A percentile compares a stretch with the other conserved stretches of the same genome.
Evolutionary conservation across 2,888 invertebrate species (phyloP).

Genomic region (Drosophila meridionalis): DNA sequence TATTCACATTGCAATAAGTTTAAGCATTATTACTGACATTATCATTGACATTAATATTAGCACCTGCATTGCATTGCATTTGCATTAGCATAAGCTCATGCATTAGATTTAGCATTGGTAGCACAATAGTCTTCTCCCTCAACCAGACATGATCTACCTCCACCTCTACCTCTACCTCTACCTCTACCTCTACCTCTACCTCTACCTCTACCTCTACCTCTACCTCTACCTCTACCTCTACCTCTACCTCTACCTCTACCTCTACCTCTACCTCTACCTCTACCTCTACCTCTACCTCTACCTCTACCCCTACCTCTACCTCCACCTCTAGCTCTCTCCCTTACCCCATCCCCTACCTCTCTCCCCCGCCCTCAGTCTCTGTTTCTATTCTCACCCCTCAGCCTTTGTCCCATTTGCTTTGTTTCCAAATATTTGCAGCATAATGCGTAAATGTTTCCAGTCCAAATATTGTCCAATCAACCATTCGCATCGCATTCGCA

Average conservation of each 20-base stretch:
- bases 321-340: background rate
- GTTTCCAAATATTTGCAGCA: conserved; percentile 24
- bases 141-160: background rate
- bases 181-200: background rate
- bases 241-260: background rate
- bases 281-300: background rate
- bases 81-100: background rate
- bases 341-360: background rate
- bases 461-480: conserved; percentile 12
- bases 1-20: background rate
- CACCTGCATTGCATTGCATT: background rate
- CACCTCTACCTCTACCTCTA: background rate
- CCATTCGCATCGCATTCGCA: background rate
- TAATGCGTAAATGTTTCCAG: conserved; percentile 22
- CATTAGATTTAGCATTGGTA: background rate
- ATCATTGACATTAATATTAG: background rate
- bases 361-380: background rate
- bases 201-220: background rate
- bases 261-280: background rate
- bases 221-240: too few relatives aligned
- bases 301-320: background rate
- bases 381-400: background rate
- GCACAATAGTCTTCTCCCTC: background rate
- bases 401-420: background rate
- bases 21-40: background rate